Conservation (phyloP, 2,113 vertebrate species). For the Hippocampus comes region DNA sequence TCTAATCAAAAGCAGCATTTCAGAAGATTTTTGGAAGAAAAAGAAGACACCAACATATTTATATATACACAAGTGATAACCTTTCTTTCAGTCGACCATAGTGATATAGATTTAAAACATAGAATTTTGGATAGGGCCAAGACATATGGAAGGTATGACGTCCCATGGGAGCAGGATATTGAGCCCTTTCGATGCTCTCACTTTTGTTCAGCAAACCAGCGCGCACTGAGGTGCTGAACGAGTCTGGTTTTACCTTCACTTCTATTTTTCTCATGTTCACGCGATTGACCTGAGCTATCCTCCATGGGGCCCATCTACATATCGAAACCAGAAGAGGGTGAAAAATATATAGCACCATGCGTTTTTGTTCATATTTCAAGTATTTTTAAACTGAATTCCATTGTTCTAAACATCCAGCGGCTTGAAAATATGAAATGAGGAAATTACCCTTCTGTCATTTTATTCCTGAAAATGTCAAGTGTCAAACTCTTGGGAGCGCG, state of each 20-base stretch:
- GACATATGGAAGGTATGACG: constrained; percentile 8
- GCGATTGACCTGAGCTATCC: constrained; percentile 2
- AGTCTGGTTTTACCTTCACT: neutral
- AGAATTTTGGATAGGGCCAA: constrained; percentile 14
- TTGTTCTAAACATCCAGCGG: neutral
- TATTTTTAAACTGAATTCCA: neutral
- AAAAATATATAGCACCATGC: constrained; percentile 24
- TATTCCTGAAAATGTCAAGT: neutral
- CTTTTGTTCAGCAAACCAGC: neutral
- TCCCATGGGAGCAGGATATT: constrained; percentile 16
- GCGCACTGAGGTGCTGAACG: neutral
- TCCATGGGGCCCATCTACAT: neutral
- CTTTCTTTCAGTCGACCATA: neutral
- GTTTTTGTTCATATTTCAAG: neutral
- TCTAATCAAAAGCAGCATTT: constrained; percentile 21
- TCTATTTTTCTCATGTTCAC: neutral
- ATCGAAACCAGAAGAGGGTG: constrained; percentile 4
- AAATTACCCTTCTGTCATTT: neutral
- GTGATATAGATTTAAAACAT: neutral
- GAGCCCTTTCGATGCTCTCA: constrained; percentile 32
- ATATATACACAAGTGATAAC: neutral
- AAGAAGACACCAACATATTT: constrained; percentile 5
- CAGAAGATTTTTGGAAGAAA: constrained; percentile 9
- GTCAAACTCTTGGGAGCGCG: neutral
- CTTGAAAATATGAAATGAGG: neutral